Evolutionary conservation across 1,140 invertebrate species (phyloP).

Genomic region (Zophobas atratus): DNA sequence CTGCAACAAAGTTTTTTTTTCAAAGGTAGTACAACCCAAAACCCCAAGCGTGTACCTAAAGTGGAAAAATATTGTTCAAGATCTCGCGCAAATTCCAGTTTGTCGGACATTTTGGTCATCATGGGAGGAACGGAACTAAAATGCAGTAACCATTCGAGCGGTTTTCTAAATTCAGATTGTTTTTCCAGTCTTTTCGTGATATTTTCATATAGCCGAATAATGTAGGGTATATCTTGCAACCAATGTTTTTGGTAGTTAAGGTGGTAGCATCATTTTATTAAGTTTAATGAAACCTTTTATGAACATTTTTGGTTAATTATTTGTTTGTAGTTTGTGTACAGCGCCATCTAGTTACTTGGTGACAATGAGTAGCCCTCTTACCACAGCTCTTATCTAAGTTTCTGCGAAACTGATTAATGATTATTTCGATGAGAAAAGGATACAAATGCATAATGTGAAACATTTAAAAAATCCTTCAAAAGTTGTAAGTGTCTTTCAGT

Average conservation of each 20-base stretch:
- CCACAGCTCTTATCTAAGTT: no score
- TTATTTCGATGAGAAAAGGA: conserved; percentile 34
- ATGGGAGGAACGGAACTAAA: conserved; percentile 43
- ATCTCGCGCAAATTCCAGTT: conserved; percentile 34
- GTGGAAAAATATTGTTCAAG: conserved; percentile 50
- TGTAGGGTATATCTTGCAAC: conserved; percentile 45
- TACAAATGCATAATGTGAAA: conserved; percentile 52
- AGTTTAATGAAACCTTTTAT: no score
- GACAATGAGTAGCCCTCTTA: no score
- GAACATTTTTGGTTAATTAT: no score
- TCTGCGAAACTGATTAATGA: not conserved
- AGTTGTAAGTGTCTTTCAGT: conserved; percentile 44
- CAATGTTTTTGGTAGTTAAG: conserved; percentile 24
- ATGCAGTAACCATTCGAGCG: conserved; percentile 38
- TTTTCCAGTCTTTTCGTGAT: conserved; percentile 34
- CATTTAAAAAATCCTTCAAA: conserved; percentile 47
- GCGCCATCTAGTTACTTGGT: no score
- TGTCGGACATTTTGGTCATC: conserved; percentile 41
- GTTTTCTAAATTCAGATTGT: conserved; percentile 8
- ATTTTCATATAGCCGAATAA: conserved; percentile 44
- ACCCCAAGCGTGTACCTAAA: conserved; percentile 25
- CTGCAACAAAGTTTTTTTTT: conserved; percentile 29
- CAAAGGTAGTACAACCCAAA: not conserved
- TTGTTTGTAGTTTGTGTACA: no score
- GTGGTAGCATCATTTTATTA: not conserved